Base-by-base conservation (phyloP, 2,888 invertebrate species). In the Anticlea derivata region DNA sequence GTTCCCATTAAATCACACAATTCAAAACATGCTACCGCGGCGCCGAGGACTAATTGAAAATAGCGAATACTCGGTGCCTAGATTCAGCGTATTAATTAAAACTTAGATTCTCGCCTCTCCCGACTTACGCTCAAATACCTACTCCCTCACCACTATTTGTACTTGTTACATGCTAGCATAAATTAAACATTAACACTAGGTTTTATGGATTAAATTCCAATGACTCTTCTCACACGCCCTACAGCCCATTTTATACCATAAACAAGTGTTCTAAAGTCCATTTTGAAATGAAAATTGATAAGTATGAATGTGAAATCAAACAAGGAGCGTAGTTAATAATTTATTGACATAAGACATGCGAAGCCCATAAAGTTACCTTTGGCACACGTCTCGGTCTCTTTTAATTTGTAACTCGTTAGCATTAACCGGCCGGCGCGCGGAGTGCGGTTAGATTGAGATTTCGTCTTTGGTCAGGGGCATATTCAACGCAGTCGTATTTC, bases 261-360 rank as follows among this genome's bases (percentile, higher is more conserved):
- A 70, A 67, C 54, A 68, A 68, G 70, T 63, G 73, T 37, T 54
- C 55, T 79, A 85, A 75, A 83, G 88, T 76, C 68, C 69, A 78
- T 69, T 79, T 85, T 80, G 63, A 77, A 73, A 73, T 74, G 73
- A 70, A 70, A 73, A 73, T 77, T 66, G 66, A 63, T 65, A 69
- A 70, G 76, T 78, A 78, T 80, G 79, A 82, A 86, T 83, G 81
- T 81, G 73, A 78, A 86, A 86, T 86, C 85, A 88, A 88, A 86
- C 82, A 87, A 83, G 86, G 80, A 84, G 83, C 81, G 86, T 84
- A 80, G 85, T 85, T 84, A 87, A 90, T 89, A 89, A 90, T 90
- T 90, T 90, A 90, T 90, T 88, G 88, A 88, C 88, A 86, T 88
- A 87, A 87, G 83, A 89, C 90, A 90, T 89, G 90, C 90, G 74